Evolutionary conservation across 2,888 invertebrate genomes (phyloP), one percentile per base, ranked within the genome.

Genomic region (Scrobipalpa costella): DNA sequence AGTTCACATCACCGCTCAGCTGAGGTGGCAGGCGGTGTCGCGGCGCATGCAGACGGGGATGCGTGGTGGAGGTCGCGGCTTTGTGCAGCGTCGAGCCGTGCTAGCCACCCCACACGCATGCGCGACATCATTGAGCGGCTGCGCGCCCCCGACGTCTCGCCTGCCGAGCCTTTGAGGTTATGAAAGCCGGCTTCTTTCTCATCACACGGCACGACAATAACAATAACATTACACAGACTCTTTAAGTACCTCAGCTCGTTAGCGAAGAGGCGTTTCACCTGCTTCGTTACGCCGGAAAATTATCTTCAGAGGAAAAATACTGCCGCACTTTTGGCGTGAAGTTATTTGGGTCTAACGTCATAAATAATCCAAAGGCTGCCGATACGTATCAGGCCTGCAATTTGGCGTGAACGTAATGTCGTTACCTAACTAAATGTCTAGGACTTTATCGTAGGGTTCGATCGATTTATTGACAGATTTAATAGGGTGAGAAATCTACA

Each of bases 51-150:
- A 75, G 83, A 80, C 75, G 78, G 71, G 71, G 71, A 73, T 75
- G 81, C 78, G 81, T 83, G 84, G 82, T 78, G 79, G 81, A 75
- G 76, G 73, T 71, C 72, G 72, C 80, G 76, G 76, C 85, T 88
- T 89, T 88, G 86, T 89, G 88, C 84, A 79, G 79, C 80, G 84
- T 76, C 72, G 81, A 75, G 77, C 73, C 69, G 69, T 65, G 67
- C 66, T 38, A 58, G 59, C 49, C 55, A 62, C 64, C 61, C 65
- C 66, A 71, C 9, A 34, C 15, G 90, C 90, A 86, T 79, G 90
- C 89, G 91, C 76, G 78, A 86, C 83, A 85, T 83, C 88, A 91
- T 91, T 83, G 91, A 91, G 79, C 90, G 88, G 82, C 81, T 81
- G 85, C 85, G 84, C 84, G 85, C 74, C 81, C 84, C 84, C 80